Conservation (phyloP, 2,797 vertebrate genomes). For the Helicolenus hilgendorfi region DNA sequence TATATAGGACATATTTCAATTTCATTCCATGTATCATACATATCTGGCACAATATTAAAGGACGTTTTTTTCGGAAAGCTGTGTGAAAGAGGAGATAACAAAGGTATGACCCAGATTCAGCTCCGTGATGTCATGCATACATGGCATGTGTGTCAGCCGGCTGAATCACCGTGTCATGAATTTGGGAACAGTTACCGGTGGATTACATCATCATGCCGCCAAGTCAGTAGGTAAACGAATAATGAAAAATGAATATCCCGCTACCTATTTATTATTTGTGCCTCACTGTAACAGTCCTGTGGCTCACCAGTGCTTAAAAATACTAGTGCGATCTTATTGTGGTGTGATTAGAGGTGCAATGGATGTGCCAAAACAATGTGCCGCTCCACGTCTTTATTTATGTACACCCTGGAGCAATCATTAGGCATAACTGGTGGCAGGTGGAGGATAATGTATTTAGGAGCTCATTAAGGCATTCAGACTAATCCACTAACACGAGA, state of each 20-base stretch:
- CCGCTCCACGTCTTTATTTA: slow-evolving; percentile 46
- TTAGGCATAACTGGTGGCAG: slow-evolving; percentile 41
- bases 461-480: slow-evolving; percentile 59
- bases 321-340: slow-evolving; percentile 1
- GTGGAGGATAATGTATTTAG: slow-evolving; percentile 55
- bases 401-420: slow-evolving; percentile 38
- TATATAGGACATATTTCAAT: slow-evolving; percentile 29
- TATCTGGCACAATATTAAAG: slow-evolving; percentile 43
- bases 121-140: slow-evolving; percentile 28
- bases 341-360: slow-evolving; percentile 19
- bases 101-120: slow-evolving; percentile 62
- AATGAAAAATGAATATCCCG: not conserved
- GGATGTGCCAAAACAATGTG: slow-evolving; percentile 53
- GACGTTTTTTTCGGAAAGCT: slow-evolving; percentile 14
- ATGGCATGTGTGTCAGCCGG: slow-evolving; percentile 26
- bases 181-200: slow-evolving; percentile 25
- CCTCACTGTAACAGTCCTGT: not conserved
- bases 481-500: slow-evolving; percentile 45
- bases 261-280: not conserved
- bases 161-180: slow-evolving; percentile 11
- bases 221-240: slow-evolving; percentile 39
- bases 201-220: slow-evolving; percentile 37
- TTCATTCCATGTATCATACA: slow-evolving; percentile 27
- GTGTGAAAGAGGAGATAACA: slow-evolving; percentile 47
- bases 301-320: slow-evolving; percentile 17